phyloP scores from a whole-genome alignment of 2,113 vertebrate genomes.

The Salvelinus sp. region DNA sequence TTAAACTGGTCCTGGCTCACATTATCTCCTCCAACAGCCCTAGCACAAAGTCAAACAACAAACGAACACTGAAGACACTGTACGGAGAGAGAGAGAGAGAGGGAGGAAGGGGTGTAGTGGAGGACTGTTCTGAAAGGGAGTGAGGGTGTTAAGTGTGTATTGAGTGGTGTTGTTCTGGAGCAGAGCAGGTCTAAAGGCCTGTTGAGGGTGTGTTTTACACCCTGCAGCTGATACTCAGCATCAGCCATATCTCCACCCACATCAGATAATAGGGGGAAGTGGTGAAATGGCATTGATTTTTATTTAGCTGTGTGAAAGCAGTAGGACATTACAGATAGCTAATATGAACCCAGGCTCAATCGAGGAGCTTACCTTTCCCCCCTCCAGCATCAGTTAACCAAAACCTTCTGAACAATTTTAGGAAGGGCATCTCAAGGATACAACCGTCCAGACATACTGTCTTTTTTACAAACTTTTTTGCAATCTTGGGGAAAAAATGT shows the following conservation, averaged over 20 bases:
- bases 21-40: slow-evolving; percentile 76
- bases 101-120: background rate
- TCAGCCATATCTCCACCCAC: slow-evolving; percentile 18
- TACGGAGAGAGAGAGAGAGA: slow-evolving; percentile 34
- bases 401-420: background rate
- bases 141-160: slow-evolving; percentile 20
- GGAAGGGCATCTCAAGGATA: slow-evolving; percentile 26
- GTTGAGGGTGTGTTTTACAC: slow-evolving; percentile 5
- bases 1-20: slow-evolving; percentile 77
- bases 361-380: slow-evolving; percentile 38
- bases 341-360: slow-evolving; percentile 40
- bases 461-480: slow-evolving; percentile 23
- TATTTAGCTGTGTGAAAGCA: slow-evolving; percentile 43
- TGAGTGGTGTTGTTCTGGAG: background rate
- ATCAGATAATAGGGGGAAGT: slow-evolving; percentile 39
- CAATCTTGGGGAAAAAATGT: slow-evolving; percentile 10
- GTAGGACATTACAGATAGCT: slow-evolving; percentile 18
- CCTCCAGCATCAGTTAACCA: slow-evolving; percentile 29
- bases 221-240: slow-evolving; percentile 13
- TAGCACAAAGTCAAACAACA: slow-evolving; percentile 70
- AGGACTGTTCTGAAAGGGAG: background rate
- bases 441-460: slow-evolving; percentile 34
- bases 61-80: slow-evolving; percentile 60
- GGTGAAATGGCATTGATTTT: slow-evolving; percentile 49
- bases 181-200: background rate